Conservation (phyloP, 2,113 vertebrate genomes). For the Rhodinocichla rosea region DNA sequence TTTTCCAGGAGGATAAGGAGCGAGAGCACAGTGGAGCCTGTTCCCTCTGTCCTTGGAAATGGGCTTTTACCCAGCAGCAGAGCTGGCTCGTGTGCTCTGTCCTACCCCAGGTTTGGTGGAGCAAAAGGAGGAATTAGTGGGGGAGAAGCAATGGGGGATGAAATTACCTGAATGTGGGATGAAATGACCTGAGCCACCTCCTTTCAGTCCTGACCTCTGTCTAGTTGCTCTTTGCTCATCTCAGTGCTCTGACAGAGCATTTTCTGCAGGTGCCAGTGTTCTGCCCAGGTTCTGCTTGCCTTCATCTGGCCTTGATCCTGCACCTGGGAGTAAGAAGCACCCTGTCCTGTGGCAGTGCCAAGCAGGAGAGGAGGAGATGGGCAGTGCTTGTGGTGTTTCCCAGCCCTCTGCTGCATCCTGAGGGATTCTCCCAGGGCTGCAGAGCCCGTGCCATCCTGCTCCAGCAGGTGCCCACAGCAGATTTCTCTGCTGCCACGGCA, state of each 20-base stretch:
- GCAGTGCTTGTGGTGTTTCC: background rate
- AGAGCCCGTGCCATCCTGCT: background rate
- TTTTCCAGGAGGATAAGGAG: background rate
- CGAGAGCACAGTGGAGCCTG: background rate
- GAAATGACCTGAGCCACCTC: background rate
- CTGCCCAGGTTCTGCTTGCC: background rate
- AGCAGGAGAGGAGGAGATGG: background rate
- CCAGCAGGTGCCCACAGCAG: rapidly evolving
- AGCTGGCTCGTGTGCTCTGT: background rate
- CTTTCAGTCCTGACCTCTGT: background rate
- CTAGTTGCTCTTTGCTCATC: background rate
- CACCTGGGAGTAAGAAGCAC: rapidly evolving
- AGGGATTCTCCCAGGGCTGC: background rate
- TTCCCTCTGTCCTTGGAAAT: constrained; percentile 20
- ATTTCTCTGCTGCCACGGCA: background rate
- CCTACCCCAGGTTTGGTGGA: background rate
- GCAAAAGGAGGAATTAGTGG: background rate
- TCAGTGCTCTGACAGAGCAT: background rate
- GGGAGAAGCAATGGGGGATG: background rate
- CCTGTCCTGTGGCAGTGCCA: background rate
- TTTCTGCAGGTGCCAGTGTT: background rate
- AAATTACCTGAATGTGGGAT: background rate
- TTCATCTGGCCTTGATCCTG: background rate
- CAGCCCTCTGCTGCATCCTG: rapidly evolving
- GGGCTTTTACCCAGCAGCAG: background rate